These are phyloP conservation scores for Percina caprodes DNA, from an alignment of 2,113 vertebrate species.

Conservation along the genomic window DNA sequence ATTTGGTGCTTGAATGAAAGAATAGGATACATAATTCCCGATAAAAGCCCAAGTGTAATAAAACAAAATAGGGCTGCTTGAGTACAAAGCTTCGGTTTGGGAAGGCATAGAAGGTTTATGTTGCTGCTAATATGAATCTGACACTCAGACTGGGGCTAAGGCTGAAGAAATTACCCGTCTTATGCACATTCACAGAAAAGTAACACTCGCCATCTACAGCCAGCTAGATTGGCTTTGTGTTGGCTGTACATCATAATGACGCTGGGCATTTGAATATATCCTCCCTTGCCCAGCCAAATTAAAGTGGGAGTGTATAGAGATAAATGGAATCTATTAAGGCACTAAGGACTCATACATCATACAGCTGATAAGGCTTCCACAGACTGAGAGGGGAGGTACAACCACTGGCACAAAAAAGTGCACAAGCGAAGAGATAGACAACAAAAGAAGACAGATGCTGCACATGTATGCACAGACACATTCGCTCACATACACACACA, in stretches of 20 bases:
- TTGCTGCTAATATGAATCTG: constrained; percentile 15
- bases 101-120: background rate
- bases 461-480: constrained; percentile 49
- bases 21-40: constrained; percentile 5
- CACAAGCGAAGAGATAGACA: constrained; percentile 33
- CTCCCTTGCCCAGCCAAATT: constrained; percentile 76
- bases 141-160: constrained; percentile 22
- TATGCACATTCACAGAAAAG: background rate
- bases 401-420: constrained; percentile 27
- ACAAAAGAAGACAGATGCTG: constrained; percentile 44
- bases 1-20: constrained; percentile 12
- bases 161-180: constrained; percentile 38
- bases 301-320: constrained; percentile 79
- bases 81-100: constrained; percentile 1
- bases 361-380: constrained; percentile 76
- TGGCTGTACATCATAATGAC: constrained; percentile 80
- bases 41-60: constrained; percentile 9
- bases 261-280: constrained; percentile 78
- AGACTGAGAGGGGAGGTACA: constrained; percentile 41
- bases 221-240: constrained; percentile 11
- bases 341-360: constrained; percentile 82
- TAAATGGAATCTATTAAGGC: constrained; percentile 83
- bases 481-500: constrained; percentile 16
- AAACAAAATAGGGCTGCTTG: constrained; percentile 20
- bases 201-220: constrained; percentile 10